Conservation (phyloP, 2,888 invertebrate species). For the Laspeyria flexula region DNA sequence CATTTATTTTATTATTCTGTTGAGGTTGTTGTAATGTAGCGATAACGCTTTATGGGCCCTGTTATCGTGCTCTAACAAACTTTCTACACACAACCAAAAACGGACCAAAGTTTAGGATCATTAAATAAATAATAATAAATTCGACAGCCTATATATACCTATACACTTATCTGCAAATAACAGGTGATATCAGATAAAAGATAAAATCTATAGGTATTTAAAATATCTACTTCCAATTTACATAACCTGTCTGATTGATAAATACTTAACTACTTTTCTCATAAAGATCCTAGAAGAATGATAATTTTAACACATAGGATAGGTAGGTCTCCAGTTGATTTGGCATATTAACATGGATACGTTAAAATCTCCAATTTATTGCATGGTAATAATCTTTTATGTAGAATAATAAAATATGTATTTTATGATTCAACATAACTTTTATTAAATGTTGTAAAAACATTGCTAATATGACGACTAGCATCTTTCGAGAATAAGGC, state of each 20-base stretch:
- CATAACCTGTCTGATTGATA: conserved; percentile 56
- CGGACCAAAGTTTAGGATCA: conserved; percentile 19
- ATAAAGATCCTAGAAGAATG: conserved; percentile 51
- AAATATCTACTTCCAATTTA: conserved; percentile 45
- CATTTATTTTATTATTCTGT: conserved; percentile 81
- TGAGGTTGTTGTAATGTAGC: conserved; percentile 66
- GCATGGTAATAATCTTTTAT: conserved; percentile 49
- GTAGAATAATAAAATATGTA: conserved; percentile 43
- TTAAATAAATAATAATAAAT: conserved; percentile 17
- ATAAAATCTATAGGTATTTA: conserved; percentile 30
- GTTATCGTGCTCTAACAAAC: conserved; percentile 75
- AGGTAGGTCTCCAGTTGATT: conserved; percentile 33
- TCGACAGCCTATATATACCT: conserved; percentile 14
- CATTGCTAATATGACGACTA: conserved; percentile 37
- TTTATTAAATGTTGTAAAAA: conserved; percentile 36
- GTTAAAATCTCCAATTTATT: conserved; percentile 66
- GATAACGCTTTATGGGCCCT: conserved; percentile 81
- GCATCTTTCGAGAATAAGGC: conserved; percentile 21
- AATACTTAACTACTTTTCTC: conserved; percentile 28
- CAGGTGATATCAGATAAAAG: conserved; percentile 13
- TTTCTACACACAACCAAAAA: conserved; percentile 56
- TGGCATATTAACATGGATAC: conserved; percentile 63
- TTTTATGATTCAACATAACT: conserved; percentile 27
- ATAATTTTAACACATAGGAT: conserved; percentile 30
- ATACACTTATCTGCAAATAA: conserved; percentile 17